Conservation (phyloP, 2,797 vertebrate species). For the Todus mexicanus region DNA sequence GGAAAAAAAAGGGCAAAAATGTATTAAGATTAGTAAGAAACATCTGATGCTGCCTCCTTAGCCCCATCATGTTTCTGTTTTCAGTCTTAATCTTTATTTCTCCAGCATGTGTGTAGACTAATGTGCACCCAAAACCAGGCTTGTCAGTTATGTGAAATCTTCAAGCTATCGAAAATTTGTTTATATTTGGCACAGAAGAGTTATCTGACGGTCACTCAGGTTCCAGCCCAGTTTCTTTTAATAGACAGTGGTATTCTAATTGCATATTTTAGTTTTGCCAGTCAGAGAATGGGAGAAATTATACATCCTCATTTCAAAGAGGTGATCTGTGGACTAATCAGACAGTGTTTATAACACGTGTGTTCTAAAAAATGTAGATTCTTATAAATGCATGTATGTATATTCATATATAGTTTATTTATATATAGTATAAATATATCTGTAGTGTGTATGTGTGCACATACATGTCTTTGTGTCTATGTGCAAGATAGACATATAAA, state of each 20-base stretch:
- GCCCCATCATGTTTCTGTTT: neutral
- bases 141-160: neutral
- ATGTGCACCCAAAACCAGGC: neutral
- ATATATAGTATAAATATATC: neutral
- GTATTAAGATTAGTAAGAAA: slow-evolving; percentile 18
- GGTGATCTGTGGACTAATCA: slow-evolving; percentile 1
- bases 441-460: neutral
- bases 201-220: neutral
- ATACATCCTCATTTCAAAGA: slow-evolving; percentile 8
- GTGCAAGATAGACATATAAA: neutral
- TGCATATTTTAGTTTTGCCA: slow-evolving; percentile 21
- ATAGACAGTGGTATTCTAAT: slow-evolving; percentile 1
- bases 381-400: neutral
- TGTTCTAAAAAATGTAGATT: slow-evolving; percentile 5
- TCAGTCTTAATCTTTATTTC: neutral
- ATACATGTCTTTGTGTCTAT: neutral
- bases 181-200: slow-evolving; percentile 6
- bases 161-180: neutral
- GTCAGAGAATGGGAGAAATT: slow-evolving; percentile 19
- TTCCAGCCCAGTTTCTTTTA: slow-evolving; percentile 23
- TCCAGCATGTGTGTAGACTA: neutral
- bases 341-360: neutral
- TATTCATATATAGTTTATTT: neutral
- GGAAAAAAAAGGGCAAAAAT: neutral
- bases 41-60: neutral